Conservation (phyloP, 2,113 vertebrate species). For the Anoplopoma fimbria region DNA sequence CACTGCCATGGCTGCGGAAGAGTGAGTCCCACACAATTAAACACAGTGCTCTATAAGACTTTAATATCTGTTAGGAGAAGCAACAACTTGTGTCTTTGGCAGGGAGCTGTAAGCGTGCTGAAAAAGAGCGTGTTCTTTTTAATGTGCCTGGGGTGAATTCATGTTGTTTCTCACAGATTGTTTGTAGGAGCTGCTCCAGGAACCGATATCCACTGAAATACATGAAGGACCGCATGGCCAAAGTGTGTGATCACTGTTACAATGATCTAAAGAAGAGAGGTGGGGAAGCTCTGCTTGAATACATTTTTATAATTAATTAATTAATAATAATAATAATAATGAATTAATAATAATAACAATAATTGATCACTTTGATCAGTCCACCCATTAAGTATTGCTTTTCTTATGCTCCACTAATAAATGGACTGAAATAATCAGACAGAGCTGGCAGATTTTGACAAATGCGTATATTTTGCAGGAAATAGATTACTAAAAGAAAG, state of each 20-base stretch:
- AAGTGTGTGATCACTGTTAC: slow-evolving; percentile 97
- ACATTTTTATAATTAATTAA: background rate
- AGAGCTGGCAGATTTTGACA: background rate
- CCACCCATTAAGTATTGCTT: background rate
- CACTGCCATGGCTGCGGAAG: slow-evolving; percentile 97
- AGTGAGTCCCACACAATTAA: slow-evolving; percentile 81
- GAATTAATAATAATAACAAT: no score
- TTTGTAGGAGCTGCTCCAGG: slow-evolving; percentile 95
- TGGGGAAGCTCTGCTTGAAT: slow-evolving; percentile 38
- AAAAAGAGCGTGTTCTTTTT: background rate
- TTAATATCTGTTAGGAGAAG: background rate
- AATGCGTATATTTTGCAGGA: background rate
- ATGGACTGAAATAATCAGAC: background rate
- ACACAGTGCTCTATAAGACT: background rate
- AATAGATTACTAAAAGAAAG: background rate
- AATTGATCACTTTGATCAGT: background rate
- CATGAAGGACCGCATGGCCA: slow-evolving; percentile 94
- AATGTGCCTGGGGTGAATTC: slow-evolving; percentile 1
- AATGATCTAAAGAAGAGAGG: slow-evolving; percentile 91
- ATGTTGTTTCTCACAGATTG: slow-evolving; percentile 85
- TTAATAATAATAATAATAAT: no score
- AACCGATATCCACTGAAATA: slow-evolving; percentile 97
- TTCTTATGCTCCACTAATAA: background rate
- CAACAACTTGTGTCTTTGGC: background rate
- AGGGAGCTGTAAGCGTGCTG: background rate